Base-by-base conservation (phyloP, 2,113 vertebrate species). In the Archilochus colubris region DNA sequence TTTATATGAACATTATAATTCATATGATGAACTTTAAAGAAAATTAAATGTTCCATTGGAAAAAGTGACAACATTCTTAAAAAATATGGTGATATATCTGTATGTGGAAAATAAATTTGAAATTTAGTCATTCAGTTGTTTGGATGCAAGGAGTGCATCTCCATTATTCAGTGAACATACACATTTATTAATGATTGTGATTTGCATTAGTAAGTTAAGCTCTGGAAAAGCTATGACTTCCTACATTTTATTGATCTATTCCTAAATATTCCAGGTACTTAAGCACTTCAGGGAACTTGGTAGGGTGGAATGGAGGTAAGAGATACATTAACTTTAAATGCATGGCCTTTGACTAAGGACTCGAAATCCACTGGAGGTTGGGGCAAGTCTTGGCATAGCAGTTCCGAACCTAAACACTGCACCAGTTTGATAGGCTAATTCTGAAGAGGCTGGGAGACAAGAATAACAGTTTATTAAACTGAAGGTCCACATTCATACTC, bases 361-460 rank as follows among this genome's bases (percentile, higher is more conserved):
- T 74, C 16, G 62, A 78, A 82, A 57, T 57, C 21, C 19, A 20
- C 0, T 44, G 46, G 20, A 25, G 14, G 31, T 19, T 61, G 21
- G 2, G 12, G 2, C 6, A 58, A 0, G 0, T 11, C 2, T 9
- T 38, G 22, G 1, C 3, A 1, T 36, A 6, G 14, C 36, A 10
- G 3, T 44, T 59, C 20, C 48, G 40, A 57, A 38, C 18, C 20
- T 43, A 61, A 61, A 5, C 7, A 9, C 28, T 54, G 2, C 19
- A 59, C 12, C n/a, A 33, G 10, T 59, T 31, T n/a, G 10, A 24
- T 10, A 78, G 12, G 4, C 28, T 61, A 23, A 48, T 78, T 61
- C 40, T 61, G 25, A 67, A 61, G 78, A 78, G 19, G 24, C 1
- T 61, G 21, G 24, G 21, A 59, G 5, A 64, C 8, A 36, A 23